Percentiles rank a stretch among this genome's conserved stretches.
These are phyloP conservation scores for Sussaba pulchella DNA, from an alignment of 2,888 invertebrate species.

Conservation along the genomic window DNA sequence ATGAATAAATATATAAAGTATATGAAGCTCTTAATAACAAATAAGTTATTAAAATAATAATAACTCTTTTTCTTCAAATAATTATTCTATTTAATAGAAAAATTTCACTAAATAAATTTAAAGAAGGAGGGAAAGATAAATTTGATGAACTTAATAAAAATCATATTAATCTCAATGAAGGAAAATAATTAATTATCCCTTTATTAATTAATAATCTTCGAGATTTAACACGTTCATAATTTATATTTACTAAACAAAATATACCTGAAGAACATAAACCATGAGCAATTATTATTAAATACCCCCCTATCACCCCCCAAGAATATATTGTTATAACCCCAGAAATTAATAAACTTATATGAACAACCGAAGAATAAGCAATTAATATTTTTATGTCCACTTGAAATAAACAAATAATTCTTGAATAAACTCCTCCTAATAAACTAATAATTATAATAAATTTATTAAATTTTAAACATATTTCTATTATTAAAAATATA, in stretches of 20 bases:
- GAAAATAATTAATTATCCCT: slow-evolving; percentile 87
- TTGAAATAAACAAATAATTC: slow-evolving; percentile 89
- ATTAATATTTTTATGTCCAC: slow-evolving; percentile 90
- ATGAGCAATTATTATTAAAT: slow-evolving; percentile 88
- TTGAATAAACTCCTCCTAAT: slow-evolving; percentile 87
- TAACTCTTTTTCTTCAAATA: slow-evolving; percentile 85
- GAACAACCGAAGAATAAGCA: slow-evolving; percentile 91
- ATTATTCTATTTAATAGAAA: slow-evolving; percentile 57
- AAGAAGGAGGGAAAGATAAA: slow-evolving; percentile 89
- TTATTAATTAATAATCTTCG: slow-evolving; percentile 88
- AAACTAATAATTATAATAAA: slow-evolving; percentile 86
- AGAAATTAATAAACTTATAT: slow-evolving; percentile 88
- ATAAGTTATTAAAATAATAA: slow-evolving; percentile 85
- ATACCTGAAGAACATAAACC: slow-evolving; percentile 88
- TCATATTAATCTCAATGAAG: slow-evolving; percentile 87
- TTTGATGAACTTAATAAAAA: slow-evolving; percentile 88
- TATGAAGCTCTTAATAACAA: slow-evolving; percentile 88
- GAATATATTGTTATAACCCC: slow-evolving; percentile 86
- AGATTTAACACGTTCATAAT: slow-evolving; percentile 87
- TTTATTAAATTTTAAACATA: slow-evolving; percentile 85
- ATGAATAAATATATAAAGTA: slow-evolving; percentile 88
- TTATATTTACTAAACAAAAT: slow-evolving; percentile 89
- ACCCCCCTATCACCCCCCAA: slow-evolving; percentile 86
- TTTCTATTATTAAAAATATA: slow-evolving; percentile 84
- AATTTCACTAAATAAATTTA: slow-evolving; percentile 88